Conservation (phyloP, 2,797 vertebrate species). For the Anomalospiza imberbis region DNA sequence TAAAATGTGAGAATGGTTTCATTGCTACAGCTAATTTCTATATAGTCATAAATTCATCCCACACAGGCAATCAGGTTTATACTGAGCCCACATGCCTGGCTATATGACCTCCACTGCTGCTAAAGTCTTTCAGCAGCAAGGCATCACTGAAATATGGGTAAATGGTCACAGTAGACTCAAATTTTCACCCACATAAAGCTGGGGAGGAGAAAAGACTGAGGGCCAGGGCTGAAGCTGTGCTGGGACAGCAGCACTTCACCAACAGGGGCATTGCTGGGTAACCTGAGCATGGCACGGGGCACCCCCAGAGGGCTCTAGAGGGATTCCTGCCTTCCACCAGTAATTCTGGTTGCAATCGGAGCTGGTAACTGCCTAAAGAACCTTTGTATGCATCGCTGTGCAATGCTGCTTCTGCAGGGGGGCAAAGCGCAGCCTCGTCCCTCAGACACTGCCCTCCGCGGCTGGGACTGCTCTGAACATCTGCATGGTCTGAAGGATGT, state of each 20-base stretch:
- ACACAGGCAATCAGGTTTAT: background rate
- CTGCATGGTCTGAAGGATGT: rapidly evolving
- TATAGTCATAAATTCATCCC: background rate
- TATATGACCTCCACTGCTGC: background rate
- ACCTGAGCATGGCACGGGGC: background rate
- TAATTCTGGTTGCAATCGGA: background rate
- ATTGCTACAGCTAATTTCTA: background rate
- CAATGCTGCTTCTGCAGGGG: background rate
- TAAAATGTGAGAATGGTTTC: background rate
- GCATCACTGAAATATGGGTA: background rate
- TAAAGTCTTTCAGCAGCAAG: background rate
- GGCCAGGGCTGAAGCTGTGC: background rate
- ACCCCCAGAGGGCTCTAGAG: background rate
- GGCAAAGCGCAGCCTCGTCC: background rate
- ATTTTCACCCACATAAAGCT: background rate
- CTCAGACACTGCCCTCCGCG: background rate
- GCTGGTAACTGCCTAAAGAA: background rate
- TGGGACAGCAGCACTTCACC: background rate
- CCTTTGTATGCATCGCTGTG: background rate
- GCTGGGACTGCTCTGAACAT: background rate
- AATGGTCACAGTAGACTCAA: background rate
- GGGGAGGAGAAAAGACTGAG: background rate
- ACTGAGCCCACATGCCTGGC: background rate
- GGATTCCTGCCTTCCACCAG: background rate
- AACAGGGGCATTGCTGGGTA: background rate